phyloP scores from a whole-genome alignment of 2,888 invertebrate genomes.

The Nomada goodeniana region DNA sequence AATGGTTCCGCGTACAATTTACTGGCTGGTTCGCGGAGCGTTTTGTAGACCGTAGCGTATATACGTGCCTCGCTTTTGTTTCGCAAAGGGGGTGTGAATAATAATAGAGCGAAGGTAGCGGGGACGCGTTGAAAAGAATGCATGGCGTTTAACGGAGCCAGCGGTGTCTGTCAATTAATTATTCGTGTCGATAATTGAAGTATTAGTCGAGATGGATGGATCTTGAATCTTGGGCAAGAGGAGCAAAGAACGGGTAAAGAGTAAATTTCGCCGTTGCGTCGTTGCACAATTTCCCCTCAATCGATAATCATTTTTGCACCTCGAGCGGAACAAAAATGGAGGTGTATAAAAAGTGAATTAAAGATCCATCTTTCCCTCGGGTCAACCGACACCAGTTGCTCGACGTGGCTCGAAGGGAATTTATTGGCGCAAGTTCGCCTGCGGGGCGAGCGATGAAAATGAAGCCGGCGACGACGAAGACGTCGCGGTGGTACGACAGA shows the following conservation, averaged over 20 bases:
- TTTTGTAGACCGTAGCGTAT: not conserved
- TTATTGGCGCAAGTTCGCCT: conserved; percentile 29
- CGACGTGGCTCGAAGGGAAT: conserved; percentile 16
- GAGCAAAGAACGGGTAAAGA: too few relatives aligned
- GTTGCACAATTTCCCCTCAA: too few relatives aligned
- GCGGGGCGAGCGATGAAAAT: conserved; percentile 32
- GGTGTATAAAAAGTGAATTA: not conserved
- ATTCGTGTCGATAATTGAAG: too few relatives aligned
- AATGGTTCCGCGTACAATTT: conserved; percentile 32
- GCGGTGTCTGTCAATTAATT: too few relatives aligned
- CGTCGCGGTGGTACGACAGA: conserved; percentile 36
- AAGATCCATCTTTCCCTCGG: conserved; percentile 4
- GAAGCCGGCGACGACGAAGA: conserved; percentile 14
- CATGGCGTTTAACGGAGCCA: too few relatives aligned
- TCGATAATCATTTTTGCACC: too few relatives aligned
- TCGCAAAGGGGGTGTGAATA: too few relatives aligned
- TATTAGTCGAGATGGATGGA: too few relatives aligned
- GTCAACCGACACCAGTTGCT: conserved; percentile 29
- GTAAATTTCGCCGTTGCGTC: too few relatives aligned
- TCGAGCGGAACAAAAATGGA: not conserved
- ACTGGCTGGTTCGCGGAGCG: not conserved
- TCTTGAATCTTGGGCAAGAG: too few relatives aligned
- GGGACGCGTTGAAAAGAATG: too few relatives aligned
- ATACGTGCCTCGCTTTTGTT: not conserved
- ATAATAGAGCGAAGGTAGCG: too few relatives aligned